A percentile compares a stretch with the other conserved stretches of the same genome.
These are phyloP conservation scores for Scleropages formosus DNA, from an alignment of 2,797 vertebrate species.

Conservation along the genomic window DNA sequence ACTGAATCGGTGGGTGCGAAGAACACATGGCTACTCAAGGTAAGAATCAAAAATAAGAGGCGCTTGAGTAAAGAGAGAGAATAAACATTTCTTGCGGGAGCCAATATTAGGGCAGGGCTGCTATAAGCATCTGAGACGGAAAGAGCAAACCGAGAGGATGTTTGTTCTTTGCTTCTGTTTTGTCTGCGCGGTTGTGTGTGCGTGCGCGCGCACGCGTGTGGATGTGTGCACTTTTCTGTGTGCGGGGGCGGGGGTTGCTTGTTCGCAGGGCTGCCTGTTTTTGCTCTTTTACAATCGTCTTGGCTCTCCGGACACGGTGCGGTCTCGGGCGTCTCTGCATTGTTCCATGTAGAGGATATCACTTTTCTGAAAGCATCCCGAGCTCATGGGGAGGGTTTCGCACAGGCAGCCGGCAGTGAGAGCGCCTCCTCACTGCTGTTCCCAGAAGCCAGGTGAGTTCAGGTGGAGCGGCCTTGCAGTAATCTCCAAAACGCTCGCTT, in stretches of 20 bases:
- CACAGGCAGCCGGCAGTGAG: neutral
- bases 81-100: constrained; percentile 40
- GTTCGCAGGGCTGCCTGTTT: constrained; percentile 8
- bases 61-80: constrained; percentile 42
- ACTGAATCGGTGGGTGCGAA: constrained; percentile 22
- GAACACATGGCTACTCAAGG: constrained; percentile 43
- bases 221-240: constrained; percentile 4
- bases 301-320: neutral
- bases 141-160: constrained; percentile 22
- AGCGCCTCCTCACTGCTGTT: neutral
- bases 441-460: neutral
- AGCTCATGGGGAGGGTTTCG: neutral
- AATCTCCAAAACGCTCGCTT: neutral
- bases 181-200: constrained; percentile 40
- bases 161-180: constrained; percentile 22
- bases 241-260: neutral
- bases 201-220: constrained; percentile 29
- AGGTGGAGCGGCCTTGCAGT: neutral
- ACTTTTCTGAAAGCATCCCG: neutral
- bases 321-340: neutral
- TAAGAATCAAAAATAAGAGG: constrained; percentile 46
- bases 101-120: constrained; percentile 28
- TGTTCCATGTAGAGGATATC: constrained; percentile 10
- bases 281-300: constrained; percentile 13
- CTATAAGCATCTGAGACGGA: constrained; percentile 27